Base-by-base conservation (phyloP, 2,113 vertebrate species). In the Microtus ochrogaster region DNA sequence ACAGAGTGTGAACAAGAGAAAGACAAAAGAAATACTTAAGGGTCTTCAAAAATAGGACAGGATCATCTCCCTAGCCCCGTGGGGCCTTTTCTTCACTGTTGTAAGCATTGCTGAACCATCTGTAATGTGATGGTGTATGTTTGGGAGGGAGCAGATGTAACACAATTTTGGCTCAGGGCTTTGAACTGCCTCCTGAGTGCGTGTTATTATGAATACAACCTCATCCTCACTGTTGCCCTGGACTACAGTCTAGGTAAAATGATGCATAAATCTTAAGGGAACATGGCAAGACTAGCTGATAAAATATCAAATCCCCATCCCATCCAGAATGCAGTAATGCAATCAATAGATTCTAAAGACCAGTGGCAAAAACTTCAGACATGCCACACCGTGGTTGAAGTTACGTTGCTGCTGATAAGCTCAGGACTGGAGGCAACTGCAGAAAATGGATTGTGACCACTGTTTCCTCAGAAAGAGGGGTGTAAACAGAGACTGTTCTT, bases 21-120 rank as follows among this genome's bases (percentile, higher is more conserved):
- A 65, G 73, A 41, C 6, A 28, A 55, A 61, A 16, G 76, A 74
- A 44, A 28, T 74, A 39, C 93, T 11, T 4, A 5, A 81, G 58
- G 6, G 36, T 70, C 52, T 81, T 36, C 17, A 55, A 84, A 86
- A 85, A 49, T 22, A 52, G 74, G 89, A 21, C n/a, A 65, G 74
- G 19, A 5, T 22, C 44, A 13, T 0, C 0, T 19, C 65, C 72
- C 7, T 13, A 14, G 24, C 28, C 39, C 39, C 24, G 0, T 66
- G 55, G 84, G n/a, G 5, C 33, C 39, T 92, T 61, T 83, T 17
- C 26, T 30, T 39, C 11, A 17, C 52, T 90, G 84, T 41, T 93
- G 2, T 92, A 49, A 90, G 65, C 24, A 5, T 88, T 41, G 12
- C 9, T 65, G 72, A 41, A 47, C 44, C 22, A 10, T 86, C 33